A percentile compares a stretch with the other conserved stretches of the same genome.
Evolutionary conservation across 30 jellyfish, hydroid and myxozoan genomes (phyloP).

Genomic region (Hydractinia echinata): DNA sequence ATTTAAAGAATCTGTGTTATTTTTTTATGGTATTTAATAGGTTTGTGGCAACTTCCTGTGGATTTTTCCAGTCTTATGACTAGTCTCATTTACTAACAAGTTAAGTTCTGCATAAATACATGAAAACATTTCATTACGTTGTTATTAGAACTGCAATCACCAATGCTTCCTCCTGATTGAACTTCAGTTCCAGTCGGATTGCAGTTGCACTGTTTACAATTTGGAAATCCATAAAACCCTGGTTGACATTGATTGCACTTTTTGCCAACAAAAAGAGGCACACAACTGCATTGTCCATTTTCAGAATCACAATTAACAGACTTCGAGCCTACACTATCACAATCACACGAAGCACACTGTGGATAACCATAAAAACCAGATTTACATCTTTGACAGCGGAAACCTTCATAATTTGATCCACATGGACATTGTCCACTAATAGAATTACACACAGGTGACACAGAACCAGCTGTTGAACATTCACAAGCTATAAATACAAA

Average conservation of each 20-base stretch:
- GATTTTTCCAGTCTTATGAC: no score
- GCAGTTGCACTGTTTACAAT: slow-evolving; percentile 79
- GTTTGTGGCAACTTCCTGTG: no score
- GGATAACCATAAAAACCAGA: slow-evolving; percentile 81
- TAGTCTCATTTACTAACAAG: no score
- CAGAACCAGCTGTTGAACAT: slow-evolving; percentile 82
- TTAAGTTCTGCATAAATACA: no score
- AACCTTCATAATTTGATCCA: slow-evolving; percentile 71
- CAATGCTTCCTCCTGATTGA: slow-evolving; percentile 48
- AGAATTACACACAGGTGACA: slow-evolving; percentile 60
- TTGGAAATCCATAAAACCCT: slow-evolving; percentile 88
- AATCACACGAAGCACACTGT: slow-evolving; percentile 66
- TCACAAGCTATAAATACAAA: slow-evolving; percentile 53
- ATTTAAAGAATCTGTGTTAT: no score
- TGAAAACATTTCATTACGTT: slow-evolving; percentile 25
- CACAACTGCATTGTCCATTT: slow-evolving; percentile 83
- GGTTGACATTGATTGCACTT: slow-evolving; percentile 75
- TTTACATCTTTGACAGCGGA: slow-evolving; percentile 77
- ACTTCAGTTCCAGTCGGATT: slow-evolving; percentile 82
- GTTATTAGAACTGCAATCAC: slow-evolving; percentile 68
- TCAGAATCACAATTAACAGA: slow-evolving; percentile 55
- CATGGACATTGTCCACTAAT: slow-evolving; percentile 76
- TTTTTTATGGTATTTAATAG: no score
- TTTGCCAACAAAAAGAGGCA: slow-evolving; percentile 59
- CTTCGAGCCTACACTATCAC: slow-evolving; percentile 69